These are phyloP conservation scores for Drosophila multiciliata DNA, from an alignment of 2,888 invertebrate genomes.

Conservation along the genomic window DNA sequence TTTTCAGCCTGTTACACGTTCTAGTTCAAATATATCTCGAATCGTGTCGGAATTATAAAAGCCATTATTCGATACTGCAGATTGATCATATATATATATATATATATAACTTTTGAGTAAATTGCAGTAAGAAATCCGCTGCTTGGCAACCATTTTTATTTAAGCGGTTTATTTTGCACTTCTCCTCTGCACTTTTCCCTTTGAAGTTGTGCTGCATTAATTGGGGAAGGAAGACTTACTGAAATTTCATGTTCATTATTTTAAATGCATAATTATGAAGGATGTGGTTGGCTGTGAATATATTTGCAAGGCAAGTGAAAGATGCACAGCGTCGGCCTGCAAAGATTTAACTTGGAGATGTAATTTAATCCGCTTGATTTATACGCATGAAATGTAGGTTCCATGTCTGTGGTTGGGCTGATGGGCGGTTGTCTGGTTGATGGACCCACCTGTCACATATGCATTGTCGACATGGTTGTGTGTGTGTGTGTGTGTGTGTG, in stretches of 20 bases:
- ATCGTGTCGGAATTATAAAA: background rate
- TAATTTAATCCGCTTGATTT: constrained; percentile 63
- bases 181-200: background rate
- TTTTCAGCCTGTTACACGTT: constrained; percentile 9
- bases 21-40: background rate
- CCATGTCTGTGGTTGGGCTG: background rate
- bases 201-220: constrained; percentile 14
- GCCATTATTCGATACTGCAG: no score
- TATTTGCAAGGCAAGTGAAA: constrained; percentile 47
- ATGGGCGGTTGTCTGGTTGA: background rate
- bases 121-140: background rate
- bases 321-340: constrained; percentile 16
- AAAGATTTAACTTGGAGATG: constrained; percentile 60
- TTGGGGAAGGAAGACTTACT: background rate
- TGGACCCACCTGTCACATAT: constrained; percentile 42
- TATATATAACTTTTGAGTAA: constrained; percentile 5
- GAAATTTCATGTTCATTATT: constrained; percentile 38
- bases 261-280: constrained; percentile 56
- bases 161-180: constrained; percentile 6
- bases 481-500: constrained; percentile 13
- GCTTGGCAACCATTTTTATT: constrained; percentile 4
- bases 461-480: constrained; percentile 46
- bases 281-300: constrained; percentile 45
- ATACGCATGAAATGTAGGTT: constrained; percentile 27
- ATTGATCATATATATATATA: no score